Evolutionary conservation across 92 coral and sea anemone species (phyloP), one percentile per base, ranked within the genome.

Genomic region (Parazoanthus atlanticus): DNA sequence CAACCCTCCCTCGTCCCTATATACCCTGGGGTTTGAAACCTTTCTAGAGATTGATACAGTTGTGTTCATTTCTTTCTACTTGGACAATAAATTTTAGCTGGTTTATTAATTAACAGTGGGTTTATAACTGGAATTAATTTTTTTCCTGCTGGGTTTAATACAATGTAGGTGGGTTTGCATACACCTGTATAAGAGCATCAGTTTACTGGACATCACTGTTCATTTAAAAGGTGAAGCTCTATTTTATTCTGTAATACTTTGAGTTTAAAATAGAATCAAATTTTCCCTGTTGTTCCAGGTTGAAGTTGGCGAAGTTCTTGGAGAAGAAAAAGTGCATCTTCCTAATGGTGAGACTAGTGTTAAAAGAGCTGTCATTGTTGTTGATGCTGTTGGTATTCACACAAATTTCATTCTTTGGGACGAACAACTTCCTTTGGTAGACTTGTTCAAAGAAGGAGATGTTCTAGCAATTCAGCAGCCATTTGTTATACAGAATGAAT

Each of bases 321-420:
- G 79, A 12, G 94, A 93, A 74, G 95, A 97, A 88, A 90, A 90
- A 30, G 91, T 97, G n/a, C 99, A 97, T 79, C 90, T 91, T 74
- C 92, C 93, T 25, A 93, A 95, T 91, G 99, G 99, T 7, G 93
- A 97, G 74, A 95, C 99, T 8, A 93, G 93, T 56, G 64, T 93
- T 52, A 95, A 90, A 78, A 89, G 94, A 21, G 82, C 93, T 75
- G 92, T 94, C 16, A 80, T 80, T 74, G 93, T 97, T 9, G 94
- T 92, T 10, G 98, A 97, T 78, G 86, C 88, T 54, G 89, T 92
- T 64, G 98, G 95, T 9, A 81, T 95, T 58, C 99, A 97, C 67
- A 93, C 93, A 12, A 93, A 86, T 34, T 91, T 97, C 7, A 79
- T 81, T 21, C 86, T 97, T 7, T 97, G 99, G 99, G 98, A 97